Conservation (phyloP, 2,797 vertebrate genomes). For the Calcarius lapponicus region DNA sequence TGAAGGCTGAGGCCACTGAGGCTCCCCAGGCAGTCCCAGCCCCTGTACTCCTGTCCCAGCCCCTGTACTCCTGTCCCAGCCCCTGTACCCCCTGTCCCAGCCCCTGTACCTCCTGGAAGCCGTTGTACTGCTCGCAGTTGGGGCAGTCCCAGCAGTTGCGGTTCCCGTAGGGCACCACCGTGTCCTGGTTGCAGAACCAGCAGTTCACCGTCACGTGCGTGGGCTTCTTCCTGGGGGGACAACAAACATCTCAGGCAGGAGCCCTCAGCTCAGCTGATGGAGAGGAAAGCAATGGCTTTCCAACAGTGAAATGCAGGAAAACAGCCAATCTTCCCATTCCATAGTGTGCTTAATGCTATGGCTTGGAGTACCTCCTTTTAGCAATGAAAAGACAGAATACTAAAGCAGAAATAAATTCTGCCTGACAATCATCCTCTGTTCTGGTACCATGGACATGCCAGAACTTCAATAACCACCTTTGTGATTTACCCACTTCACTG, state of each 20-base stretch:
- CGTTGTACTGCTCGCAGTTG: slow-evolving; percentile 97
- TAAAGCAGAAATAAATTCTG: neutral
- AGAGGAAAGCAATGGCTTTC: neutral
- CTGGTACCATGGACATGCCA: neutral
- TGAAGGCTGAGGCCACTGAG: neutral
- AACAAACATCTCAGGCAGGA: neutral
- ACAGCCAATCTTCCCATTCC: neutral
- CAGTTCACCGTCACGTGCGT: slow-evolving; percentile 90
- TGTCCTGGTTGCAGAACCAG: slow-evolving; percentile 96
- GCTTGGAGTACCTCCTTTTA: neutral
- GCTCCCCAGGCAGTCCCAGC: neutral
- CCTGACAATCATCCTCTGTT: neutral
- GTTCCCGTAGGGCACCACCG: slow-evolving; percentile 93
- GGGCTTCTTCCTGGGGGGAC: slow-evolving; percentile 85
- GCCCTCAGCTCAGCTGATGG: neutral
- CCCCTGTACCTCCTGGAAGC: slow-evolving; percentile 87
- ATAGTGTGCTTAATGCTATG: accelerated
- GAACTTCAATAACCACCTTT: neutral
- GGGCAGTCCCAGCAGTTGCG: slow-evolving; percentile 99
- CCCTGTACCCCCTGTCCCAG: slow-evolving; percentile 79
- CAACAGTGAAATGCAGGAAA: neutral
- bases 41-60: slow-evolving; percentile 57
- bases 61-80: slow-evolving; percentile 57
- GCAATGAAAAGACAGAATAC: neutral
- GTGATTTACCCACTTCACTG: neutral